These are phyloP conservation scores for Echinometra lucunter DNA, from an alignment of 53 echinoderm and acorn worm genomes.

Conservation along the genomic window DNA sequence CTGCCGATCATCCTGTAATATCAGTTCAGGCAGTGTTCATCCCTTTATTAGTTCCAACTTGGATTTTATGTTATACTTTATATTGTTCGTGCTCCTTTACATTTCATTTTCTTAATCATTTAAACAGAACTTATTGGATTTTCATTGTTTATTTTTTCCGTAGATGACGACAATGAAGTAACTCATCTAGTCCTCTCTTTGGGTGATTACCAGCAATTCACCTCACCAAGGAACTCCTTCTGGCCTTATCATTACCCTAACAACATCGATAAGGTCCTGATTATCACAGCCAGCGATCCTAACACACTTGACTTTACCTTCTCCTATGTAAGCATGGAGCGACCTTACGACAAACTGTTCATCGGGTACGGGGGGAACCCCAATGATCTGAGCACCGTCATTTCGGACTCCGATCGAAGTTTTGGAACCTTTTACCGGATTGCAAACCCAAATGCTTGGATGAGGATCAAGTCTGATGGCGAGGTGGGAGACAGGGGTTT, in stretches of 20 bases:
- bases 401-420: not conserved
- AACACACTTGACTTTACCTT: not conserved
- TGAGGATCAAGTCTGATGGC: not conserved
- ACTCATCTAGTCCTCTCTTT: not conserved
- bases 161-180: not conserved
- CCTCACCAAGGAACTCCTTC: not conserved
- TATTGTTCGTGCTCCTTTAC: no score
- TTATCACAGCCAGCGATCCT: not conserved
- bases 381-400: not conserved
- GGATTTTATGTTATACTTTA: no score
- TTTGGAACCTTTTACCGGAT: not conserved
- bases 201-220: not conserved
- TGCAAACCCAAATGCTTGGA: not conserved
- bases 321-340: not conserved
- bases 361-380: not conserved
- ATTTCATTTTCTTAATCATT: no score
- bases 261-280: not conserved
- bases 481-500: not conserved
- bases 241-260: not conserved
- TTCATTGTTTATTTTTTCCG: not conserved
- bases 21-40: not conserved
- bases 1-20: not conserved
- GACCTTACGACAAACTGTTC: not conserved
- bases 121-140: not conserved
- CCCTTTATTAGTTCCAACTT: not conserved